Conservation (phyloP, 2,888 invertebrate genomes). For the Pseudococcus jackbeardsleyi region DNA sequence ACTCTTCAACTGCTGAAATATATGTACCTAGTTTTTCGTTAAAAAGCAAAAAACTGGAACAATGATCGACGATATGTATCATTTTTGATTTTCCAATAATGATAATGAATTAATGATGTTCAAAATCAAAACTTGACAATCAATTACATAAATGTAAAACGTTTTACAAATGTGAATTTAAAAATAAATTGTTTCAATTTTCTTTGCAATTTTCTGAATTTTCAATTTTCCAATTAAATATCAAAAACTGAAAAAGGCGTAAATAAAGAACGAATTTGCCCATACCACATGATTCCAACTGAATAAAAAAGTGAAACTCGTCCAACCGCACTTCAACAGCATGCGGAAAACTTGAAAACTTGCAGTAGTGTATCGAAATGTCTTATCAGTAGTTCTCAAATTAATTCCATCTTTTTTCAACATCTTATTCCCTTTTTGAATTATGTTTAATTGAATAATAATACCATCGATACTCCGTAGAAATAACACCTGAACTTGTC, state of each 20-base stretch:
- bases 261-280: neutral
- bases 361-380: neutral
- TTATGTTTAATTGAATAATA: neutral
- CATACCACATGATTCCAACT: neutral
- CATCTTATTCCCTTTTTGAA: neutral
- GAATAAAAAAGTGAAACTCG: neutral
- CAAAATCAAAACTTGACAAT: too few species aligned
- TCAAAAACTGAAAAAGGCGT: neutral
- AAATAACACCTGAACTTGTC: neutral
- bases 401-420: neutral
- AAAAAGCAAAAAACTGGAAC: too few species aligned
- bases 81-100: too few species aligned
- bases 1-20: too few species aligned
- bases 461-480: neutral
- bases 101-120: too few species aligned
- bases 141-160: too few species aligned
- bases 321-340: neutral
- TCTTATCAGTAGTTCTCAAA: neutral
- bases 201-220: too few species aligned
- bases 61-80: too few species aligned
- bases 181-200: too few species aligned
- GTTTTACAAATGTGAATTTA: too few species aligned
- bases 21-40: too few species aligned
- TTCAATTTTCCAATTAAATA: too few species aligned
- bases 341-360: neutral